Conservation (phyloP, 2,888 invertebrate genomes). For the Oligia latruncula region DNA sequence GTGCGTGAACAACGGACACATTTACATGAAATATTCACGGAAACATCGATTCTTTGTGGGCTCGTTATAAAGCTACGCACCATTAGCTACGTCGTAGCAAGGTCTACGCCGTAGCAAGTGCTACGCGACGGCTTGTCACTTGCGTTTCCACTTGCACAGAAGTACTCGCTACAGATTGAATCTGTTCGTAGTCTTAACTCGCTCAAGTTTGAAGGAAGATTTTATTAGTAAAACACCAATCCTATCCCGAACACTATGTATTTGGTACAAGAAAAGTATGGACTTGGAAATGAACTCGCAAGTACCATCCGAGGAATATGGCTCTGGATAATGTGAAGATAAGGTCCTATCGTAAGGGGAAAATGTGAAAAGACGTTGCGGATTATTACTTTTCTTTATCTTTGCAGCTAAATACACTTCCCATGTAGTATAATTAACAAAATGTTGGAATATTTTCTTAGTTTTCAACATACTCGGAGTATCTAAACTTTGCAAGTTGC, state of each 20-base stretch:
- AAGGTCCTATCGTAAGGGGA: constrained; percentile 1
- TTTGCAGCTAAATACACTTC: background rate
- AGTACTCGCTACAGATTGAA: constrained; percentile 35
- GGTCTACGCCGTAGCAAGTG: constrained; percentile 34
- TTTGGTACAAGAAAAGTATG: constrained; percentile 22
- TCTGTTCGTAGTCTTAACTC: constrained; percentile 45
- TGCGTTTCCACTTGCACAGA: constrained; percentile 13
- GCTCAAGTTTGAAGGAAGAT: constrained; percentile 27
- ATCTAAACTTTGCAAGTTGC: constrained; percentile 8
- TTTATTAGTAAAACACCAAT: constrained; percentile 28
- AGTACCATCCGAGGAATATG: constrained; percentile 14
- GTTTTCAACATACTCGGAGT: background rate
- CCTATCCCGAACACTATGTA: constrained; percentile 7
- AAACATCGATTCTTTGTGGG: constrained; percentile 11
- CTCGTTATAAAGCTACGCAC: background rate
- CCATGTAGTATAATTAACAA: constrained; percentile 8
- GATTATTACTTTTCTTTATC: constrained; percentile 17
- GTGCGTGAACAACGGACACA: constrained; percentile 36
- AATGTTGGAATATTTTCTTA: constrained; percentile 11
- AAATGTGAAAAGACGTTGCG: constrained; percentile 12
- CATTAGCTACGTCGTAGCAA: constrained; percentile 18
- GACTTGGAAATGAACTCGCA: constrained; percentile 15
- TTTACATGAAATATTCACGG: constrained; percentile 47
- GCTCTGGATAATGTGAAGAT: constrained; percentile 26
- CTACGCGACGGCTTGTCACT: constrained; percentile 33